A percentile compares a stretch with the other conserved stretches of the same genome.
These are phyloP conservation scores for Aphaenogaster ashmeadi DNA, from an alignment of 1,140 invertebrate species.

Conservation along the genomic window DNA sequence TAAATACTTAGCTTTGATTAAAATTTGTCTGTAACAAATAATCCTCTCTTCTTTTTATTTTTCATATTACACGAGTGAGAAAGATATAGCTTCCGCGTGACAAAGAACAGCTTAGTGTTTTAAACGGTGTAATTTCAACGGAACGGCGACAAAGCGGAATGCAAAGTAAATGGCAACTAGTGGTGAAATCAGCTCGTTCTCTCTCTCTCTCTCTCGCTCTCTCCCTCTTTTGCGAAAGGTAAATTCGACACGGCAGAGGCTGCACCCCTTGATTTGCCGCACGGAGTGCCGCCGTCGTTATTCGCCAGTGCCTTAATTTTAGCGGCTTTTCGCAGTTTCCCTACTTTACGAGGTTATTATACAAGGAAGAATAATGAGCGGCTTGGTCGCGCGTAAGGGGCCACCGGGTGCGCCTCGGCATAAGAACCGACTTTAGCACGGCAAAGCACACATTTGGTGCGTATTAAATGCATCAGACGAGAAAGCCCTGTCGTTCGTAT, in stretches of 20 bases:
- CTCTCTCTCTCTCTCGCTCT: not conserved
- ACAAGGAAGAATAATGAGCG: slow-evolving; percentile 47
- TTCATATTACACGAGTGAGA: not conserved
- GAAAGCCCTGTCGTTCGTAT: not conserved
- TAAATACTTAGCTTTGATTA: not conserved
- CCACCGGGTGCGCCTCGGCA: not conserved
- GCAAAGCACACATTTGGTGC: not conserved
- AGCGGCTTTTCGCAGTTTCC: slow-evolving; percentile 17
- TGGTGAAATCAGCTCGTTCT: slow-evolving; percentile 4
- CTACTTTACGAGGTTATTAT: slow-evolving; percentile 64
- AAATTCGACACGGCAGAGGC: not conserved
- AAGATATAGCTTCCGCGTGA: not conserved
- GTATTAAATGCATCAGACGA: not conserved
- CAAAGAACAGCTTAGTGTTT: not conserved
- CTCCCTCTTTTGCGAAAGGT: not conserved
- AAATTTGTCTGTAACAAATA: not conserved
- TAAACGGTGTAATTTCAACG: slow-evolving; percentile 19
- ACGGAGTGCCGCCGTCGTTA: not conserved
- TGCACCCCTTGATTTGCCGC: slow-evolving; percentile 7
- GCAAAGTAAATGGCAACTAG: slow-evolving; percentile 14
- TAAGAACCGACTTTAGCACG: not conserved
- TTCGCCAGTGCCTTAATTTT: slow-evolving; percentile 53
- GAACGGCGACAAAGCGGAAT: not conserved
- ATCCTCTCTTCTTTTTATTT: not conserved
- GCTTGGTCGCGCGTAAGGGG: not conserved